Evolutionary conservation across 1,140 invertebrate genomes (phyloP).

Genomic region (Caenorhabditis latens): DNA sequence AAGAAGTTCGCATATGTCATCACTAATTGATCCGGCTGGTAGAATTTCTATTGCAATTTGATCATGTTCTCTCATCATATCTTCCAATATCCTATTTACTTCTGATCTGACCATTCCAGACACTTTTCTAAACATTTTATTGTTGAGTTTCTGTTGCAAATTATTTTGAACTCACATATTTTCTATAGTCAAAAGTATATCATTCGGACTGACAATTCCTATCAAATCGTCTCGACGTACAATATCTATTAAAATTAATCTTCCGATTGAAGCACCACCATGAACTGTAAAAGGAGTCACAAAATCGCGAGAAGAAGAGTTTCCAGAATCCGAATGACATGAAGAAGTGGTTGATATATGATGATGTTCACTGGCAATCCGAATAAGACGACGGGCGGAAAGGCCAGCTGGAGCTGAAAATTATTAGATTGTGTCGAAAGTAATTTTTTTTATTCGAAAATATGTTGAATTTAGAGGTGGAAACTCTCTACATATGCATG

Average conservation of each 20-base stretch:
- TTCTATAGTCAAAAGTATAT: slow-evolving; percentile 50
- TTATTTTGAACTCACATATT: slow-evolving; percentile 21
- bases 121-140: slow-evolving; percentile 44
- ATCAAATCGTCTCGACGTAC: slow-evolving; percentile 57
- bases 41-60: slow-evolving; percentile 59
- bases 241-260: slow-evolving; percentile 57
- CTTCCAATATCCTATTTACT: slow-evolving; percentile 51
- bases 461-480: no score
- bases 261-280: slow-evolving; percentile 56
- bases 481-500: no score
- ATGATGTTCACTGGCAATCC: slow-evolving; percentile 46
- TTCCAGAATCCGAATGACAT: slow-evolving; percentile 38
- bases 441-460: not conserved
- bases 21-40: slow-evolving; percentile 45
- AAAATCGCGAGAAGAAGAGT: slow-evolving; percentile 34
- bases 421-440: not conserved
- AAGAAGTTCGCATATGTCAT: slow-evolving; percentile 64
- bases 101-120: slow-evolving; percentile 59
- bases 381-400: slow-evolving; percentile 16
- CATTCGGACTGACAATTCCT: slow-evolving; percentile 56
- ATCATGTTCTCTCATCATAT: slow-evolving; percentile 54
- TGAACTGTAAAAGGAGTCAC: slow-evolving; percentile 52
- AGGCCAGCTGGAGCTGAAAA: not conserved
- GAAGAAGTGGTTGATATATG: slow-evolving; percentile 35
- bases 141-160: not conserved